A percentile compares a stretch with the other conserved stretches of the same genome.
Conservation (phyloP, 2,888 invertebrate genomes). For the Drosophila flavopinicola region DNA sequence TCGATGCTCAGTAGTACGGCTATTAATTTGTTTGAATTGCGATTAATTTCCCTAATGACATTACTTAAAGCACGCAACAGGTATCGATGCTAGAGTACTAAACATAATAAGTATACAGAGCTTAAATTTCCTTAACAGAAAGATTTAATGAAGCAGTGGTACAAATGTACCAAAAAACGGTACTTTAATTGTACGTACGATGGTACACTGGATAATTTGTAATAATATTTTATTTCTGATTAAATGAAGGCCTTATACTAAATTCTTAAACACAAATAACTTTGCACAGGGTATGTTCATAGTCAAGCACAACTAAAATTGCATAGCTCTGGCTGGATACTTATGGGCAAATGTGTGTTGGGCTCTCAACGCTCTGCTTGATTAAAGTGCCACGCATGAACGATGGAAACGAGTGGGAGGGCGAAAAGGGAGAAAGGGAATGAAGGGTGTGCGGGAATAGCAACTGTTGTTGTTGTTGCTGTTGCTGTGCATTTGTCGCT, state of each 20-base stretch:
- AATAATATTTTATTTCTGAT: too few species aligned
- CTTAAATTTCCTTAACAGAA: too few species aligned
- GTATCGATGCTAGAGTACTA: too few species aligned
- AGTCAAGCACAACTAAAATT: not conserved
- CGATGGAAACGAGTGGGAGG: constrained; percentile 18
- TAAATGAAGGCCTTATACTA: too few species aligned
- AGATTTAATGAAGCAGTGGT: too few species aligned
- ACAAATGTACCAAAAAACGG: too few species aligned
- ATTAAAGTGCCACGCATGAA: constrained; percentile 63
- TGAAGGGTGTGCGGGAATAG: constrained; percentile 21
- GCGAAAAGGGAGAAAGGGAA: not conserved
- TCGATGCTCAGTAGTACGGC: not conserved
- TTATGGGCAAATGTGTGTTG: constrained; percentile 29
- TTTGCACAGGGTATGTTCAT: constrained; percentile 13
- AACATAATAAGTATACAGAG: too few species aligned
- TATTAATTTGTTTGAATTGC: too few species aligned
- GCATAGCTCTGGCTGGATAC: constrained; percentile 14
- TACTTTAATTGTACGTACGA: too few species aligned
- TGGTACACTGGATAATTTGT: too few species aligned
- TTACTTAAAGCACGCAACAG: too few species aligned
- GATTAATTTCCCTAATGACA: too few species aligned
- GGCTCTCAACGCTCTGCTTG: constrained; percentile 62
- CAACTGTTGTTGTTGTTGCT: constrained; percentile 23
- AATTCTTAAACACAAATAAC: not conserved
- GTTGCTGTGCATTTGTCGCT: constrained; percentile 59